Evolutionary conservation across 2,888 invertebrate genomes (phyloP).

Genomic region (Thera britannica): DNA sequence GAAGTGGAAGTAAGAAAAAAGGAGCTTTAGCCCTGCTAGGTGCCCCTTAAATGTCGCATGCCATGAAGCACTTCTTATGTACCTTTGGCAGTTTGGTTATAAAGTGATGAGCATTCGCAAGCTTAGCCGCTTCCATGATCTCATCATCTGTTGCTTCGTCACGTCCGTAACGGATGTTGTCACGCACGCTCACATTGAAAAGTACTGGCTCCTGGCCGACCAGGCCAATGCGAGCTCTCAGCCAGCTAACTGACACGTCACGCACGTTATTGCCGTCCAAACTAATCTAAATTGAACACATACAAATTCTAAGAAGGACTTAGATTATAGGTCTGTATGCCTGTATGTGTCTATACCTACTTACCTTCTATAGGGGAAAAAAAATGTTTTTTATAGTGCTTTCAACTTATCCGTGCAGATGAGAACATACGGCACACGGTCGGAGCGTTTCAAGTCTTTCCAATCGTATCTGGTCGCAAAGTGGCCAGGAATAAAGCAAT

Average conservation of each 20-base stretch:
- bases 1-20: background rate
- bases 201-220: slow-evolving; percentile 95
- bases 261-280: slow-evolving; percentile 88
- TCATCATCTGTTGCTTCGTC: slow-evolving; percentile 87
- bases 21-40: too few species aligned
- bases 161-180: slow-evolving; percentile 89
- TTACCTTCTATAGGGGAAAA: too few species aligned
- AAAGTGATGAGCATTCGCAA: slow-evolving; percentile 91
- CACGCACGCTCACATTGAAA: slow-evolving; percentile 91
- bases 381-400: too few species aligned
- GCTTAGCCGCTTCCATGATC: slow-evolving; percentile 88
- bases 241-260: slow-evolving; percentile 90
- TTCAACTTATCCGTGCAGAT: too few species aligned
- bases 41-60: too few species aligned
- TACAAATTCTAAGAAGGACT: background rate
- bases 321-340: too few species aligned
- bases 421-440: too few species aligned
- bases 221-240: slow-evolving; percentile 91
- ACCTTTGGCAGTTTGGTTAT: slow-evolving; percentile 88
- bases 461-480: too few species aligned
- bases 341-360: too few species aligned
- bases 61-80: slow-evolving; percentile 5
- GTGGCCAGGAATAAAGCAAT: too few species aligned
- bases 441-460: too few species aligned
- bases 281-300: slow-evolving; percentile 68